Percentiles rank a stretch among this genome's conserved stretches.
phyloP scores from a whole-genome alignment of 1,140 invertebrate species.

The Drosophila tsacasi region DNA sequence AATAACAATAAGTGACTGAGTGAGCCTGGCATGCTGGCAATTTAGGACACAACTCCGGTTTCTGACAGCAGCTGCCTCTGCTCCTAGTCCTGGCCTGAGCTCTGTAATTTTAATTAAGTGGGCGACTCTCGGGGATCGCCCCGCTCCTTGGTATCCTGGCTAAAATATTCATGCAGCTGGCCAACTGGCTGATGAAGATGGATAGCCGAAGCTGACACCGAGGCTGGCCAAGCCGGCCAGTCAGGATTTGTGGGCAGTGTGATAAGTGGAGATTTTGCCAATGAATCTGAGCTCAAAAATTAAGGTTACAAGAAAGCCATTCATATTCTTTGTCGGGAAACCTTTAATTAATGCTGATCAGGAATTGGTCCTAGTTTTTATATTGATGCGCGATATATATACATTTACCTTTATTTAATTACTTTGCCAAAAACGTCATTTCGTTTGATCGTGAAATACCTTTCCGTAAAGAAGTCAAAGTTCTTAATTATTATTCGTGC shows the following conservation, averaged over 20 bases:
- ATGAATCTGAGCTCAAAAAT: slow-evolving; percentile 16
- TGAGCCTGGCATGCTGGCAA: slow-evolving; percentile 37
- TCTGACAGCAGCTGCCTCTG: slow-evolving; percentile 30
- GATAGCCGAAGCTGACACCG: slow-evolving; percentile 51
- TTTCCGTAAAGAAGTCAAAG: neutral
- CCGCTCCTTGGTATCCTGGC: slow-evolving; percentile 22
- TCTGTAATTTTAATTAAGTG: slow-evolving; percentile 63
- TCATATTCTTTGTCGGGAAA: neutral
- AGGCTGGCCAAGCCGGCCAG: slow-evolving; percentile 3
- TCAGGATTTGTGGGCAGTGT: slow-evolving; percentile 42
- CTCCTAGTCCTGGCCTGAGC: slow-evolving; percentile 10
- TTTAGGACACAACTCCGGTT: slow-evolving; percentile 31
- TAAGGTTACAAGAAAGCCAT: neutral
- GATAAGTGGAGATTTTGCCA: slow-evolving; percentile 35
- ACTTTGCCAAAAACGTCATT: neutral
- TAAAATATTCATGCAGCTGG: slow-evolving; percentile 54
- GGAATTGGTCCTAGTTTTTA: neutral
- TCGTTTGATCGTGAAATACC: neutral
- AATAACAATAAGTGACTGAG: slow-evolving; percentile 41
- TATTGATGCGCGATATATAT: neutral
- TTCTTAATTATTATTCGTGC: neutral
- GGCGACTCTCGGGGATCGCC: slow-evolving; percentile 20
- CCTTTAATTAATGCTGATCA: neutral
- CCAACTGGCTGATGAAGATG: slow-evolving; percentile 51
- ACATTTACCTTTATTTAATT: neutral